Conservation (phyloP, 2,888 invertebrate species). For the Idaea straminata region DNA sequence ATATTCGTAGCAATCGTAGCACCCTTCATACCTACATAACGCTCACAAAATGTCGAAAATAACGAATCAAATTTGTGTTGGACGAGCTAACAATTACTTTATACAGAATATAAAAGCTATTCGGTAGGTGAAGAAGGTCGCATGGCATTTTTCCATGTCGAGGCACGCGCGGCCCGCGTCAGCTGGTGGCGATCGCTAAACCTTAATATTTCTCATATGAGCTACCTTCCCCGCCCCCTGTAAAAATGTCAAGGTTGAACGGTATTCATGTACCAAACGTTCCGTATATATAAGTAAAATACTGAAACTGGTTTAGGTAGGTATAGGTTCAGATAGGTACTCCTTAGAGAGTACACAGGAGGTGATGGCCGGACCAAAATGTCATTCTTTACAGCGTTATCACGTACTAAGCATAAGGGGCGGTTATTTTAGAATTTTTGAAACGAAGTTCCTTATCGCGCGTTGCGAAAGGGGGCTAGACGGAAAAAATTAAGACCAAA, state of each 20-base stretch:
- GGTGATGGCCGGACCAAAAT: conserved; percentile 20
- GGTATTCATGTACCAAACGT: conserved; percentile 32
- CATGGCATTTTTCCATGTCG: conserved; percentile 45
- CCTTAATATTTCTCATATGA: conserved; percentile 70
- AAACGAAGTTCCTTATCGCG: too few relatives aligned
- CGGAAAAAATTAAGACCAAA: too few relatives aligned
- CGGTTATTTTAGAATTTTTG: background rate
- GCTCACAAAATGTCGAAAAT: conserved; percentile 3
- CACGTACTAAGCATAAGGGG: conserved; percentile 5
- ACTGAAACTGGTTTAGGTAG: conserved; percentile 35
- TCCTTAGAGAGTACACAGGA: conserved; percentile 12
- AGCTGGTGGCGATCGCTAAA: conserved; percentile 68
- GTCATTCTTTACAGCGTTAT: conserved; percentile 12
- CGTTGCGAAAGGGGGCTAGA: too few relatives aligned
- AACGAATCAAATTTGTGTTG: conserved; percentile 1
- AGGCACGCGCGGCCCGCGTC: conserved; percentile 61
- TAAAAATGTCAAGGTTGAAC: conserved; percentile 45
- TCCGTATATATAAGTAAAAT: conserved; percentile 36
- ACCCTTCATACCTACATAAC: background rate
- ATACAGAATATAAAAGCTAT: conserved; percentile 35
- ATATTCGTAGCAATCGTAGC: conserved; percentile 9
- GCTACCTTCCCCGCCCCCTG: conserved; percentile 39
- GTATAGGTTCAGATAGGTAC: conserved; percentile 11
- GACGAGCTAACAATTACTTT: conserved; percentile 27
- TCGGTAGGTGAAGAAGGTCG: conserved; percentile 50